Base-by-base conservation (phyloP, 2,888 invertebrate species). In the Xylota sylvarum region DNA sequence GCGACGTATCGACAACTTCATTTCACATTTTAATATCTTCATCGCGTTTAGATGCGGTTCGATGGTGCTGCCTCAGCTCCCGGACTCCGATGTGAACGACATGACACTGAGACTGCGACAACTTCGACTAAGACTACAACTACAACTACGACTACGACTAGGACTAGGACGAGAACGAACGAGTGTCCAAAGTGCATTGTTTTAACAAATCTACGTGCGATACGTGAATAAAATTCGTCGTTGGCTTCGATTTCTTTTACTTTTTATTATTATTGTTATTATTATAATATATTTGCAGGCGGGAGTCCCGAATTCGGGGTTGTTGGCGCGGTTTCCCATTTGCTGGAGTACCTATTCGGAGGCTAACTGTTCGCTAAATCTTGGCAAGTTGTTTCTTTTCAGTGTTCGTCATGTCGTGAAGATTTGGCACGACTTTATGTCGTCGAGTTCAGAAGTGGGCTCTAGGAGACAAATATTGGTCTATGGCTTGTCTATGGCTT, bases 391-490 rank as follows among this genome's bases (percentile, higher is more conserved):
- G 76, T 85, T 84, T 40, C 23, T 52, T 65, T 69, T 43, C 62
- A 43, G 62, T 78, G 81, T 69, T 78, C 58, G 82, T 78, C 77
- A 69, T 84, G 88, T 89, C 89, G 89, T 89, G 89, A 88, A 82
- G 62, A 64, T 74, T 87, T 79, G 81, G 89, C 89, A 89, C 89
- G 89, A 87, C 50, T 87, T 86, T 69, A 6, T 86, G 73, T 65
- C 76, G 65, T 60, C 64, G 74, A 40, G 43, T 58, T 70, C 70
- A 58, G 50, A 65, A 74, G 80, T 64, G 70, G 69, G 69, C 67
- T 48, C 9, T 55, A 27, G 58, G 30, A 85, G 73, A 81, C 73
- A 79, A 73, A 84, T 74, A 67, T 73, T 19, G 40, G 60, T 23
- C 50, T 14, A 17, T 58, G 46, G 7, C 58, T 46, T 48, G 35